Evolutionary conservation across 2,888 invertebrate species (phyloP).

Genomic region (Pteria penguin): DNA sequence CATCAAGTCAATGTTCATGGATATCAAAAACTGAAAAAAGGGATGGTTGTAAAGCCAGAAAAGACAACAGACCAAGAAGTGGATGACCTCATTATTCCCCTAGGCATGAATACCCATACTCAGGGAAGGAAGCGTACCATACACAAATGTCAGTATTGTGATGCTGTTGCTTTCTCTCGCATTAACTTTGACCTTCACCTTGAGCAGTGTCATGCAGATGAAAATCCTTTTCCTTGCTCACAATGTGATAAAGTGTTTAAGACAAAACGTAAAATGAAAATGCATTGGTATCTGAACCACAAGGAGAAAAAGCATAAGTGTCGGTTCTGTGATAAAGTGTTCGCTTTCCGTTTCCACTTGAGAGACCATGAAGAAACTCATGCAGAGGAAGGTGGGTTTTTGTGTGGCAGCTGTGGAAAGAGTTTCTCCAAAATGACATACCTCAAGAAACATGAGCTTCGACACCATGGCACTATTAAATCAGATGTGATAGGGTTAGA

Average conservation of each 20-base stretch:
- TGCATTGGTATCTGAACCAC: conserved; percentile 21
- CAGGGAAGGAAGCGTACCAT: conserved; percentile 7
- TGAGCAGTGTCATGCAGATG: conserved; percentile 9
- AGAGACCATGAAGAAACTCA: conserved; percentile 31
- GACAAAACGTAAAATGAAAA: conserved; percentile 11
- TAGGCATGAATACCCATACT: conserved; percentile 9
- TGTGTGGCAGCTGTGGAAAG: conserved; percentile 35
- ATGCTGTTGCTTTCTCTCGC: conserved; percentile 2
- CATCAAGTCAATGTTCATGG: conserved; percentile 28
- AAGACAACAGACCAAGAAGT: neutral
- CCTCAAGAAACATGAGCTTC: conserved; percentile 24
- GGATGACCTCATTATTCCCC: neutral
- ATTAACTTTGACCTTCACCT: conserved; percentile 13
- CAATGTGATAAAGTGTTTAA: conserved; percentile 14
- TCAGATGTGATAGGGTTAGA: conserved; percentile 7
- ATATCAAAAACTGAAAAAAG: conserved; percentile 14
- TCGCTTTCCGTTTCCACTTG: conserved; percentile 24
- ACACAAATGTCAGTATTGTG: conserved; percentile 8
- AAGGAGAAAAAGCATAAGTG: conserved; percentile 17
- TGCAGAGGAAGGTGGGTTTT: conserved; percentile 16
- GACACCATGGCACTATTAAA: conserved; percentile 3
- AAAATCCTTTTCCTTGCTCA: conserved; percentile 19
- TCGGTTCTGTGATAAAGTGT: conserved; percentile 21
- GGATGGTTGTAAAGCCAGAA: conserved; percentile 21
- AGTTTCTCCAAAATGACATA: conserved; percentile 27